These are phyloP conservation scores for Phytoseiulus persimilis DNA, from an alignment of 2,888 invertebrate genomes.

Conservation along the genomic window DNA sequence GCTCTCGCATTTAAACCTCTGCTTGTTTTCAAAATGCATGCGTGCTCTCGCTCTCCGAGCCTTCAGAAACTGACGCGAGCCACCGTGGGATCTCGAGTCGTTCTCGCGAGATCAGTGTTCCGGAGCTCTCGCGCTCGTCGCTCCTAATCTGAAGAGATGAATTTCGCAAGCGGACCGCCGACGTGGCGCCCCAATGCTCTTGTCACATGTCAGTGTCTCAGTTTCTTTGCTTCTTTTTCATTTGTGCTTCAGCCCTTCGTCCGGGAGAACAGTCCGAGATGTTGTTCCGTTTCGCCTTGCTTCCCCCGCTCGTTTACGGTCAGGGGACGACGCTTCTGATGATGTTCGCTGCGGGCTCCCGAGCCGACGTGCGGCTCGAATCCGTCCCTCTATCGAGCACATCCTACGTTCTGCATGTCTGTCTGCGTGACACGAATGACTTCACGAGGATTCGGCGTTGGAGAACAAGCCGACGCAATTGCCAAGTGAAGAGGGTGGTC, in stretches of 20 bases:
- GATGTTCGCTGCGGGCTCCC: not conserved
- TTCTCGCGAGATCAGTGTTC: not conserved
- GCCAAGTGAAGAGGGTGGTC: too few species aligned
- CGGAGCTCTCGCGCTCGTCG: not conserved
- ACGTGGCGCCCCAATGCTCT: not conserved
- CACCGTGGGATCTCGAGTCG: not conserved
- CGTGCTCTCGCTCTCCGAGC: not conserved
- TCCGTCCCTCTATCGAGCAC: too few species aligned
- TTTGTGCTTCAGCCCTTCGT: not conserved
- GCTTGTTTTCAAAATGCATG: not conserved
- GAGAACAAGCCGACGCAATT: too few species aligned
- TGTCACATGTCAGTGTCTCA: slow-evolving; percentile 5
- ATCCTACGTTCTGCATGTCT: too few species aligned
- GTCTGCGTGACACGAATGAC: too few species aligned
- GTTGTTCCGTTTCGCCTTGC: not conserved
- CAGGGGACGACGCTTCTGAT: not conserved
- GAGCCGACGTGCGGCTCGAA: too few species aligned
- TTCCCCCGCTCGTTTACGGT: not conserved
- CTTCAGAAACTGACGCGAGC: not conserved
- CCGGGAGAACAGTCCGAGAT: not conserved
- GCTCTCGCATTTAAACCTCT: not conserved
- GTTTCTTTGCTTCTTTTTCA: not conserved
- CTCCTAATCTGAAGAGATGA: not conserved
- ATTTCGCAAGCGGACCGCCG: not conserved
- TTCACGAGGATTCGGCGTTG: too few species aligned